Base-by-base conservation (phyloP, 2,888 invertebrate species). In the Melolontha melolontha region DNA sequence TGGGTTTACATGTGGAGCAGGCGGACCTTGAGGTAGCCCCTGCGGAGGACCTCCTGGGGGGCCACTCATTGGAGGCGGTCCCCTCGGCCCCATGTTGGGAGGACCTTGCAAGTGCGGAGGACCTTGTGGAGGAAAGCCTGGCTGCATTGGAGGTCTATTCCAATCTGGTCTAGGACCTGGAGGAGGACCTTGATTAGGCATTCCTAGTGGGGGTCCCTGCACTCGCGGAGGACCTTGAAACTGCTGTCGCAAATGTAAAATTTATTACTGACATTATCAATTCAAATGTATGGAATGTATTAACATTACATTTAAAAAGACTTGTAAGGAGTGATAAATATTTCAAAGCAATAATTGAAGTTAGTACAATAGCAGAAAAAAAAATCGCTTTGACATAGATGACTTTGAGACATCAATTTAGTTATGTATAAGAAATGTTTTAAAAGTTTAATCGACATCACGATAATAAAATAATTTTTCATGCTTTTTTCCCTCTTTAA, bases 1-100 rank as follows among this genome's bases (percentile, higher is more conserved):
- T 44, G 97, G 97, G 86, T 97, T 97, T 74, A 97, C 96, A 84
- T 97, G 97, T 54, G 97, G 96, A 27, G 96, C 96, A 5, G 94
- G 94, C 5, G 77, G 77, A 41, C 86, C 86, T 75, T 85, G 86
- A 22, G 82, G 83, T 7, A 84, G 85, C 5, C 83, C 83, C 72
- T 85, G 84, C n/a, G 86, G 86, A 2, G 86, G 86, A 0, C 86
- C 86, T 41, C 83, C 84, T 41, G 85, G 85, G 7, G 83, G 83
- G 16, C 81, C 81, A 52, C 80, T 81, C 80, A 82, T 82, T 42
- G 84, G 85, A 5, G 89, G 89, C 72, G 89, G 89, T 73, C 88
- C 89, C 77, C 87, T 82, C 68, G 86, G 86, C 62, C 87, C 82
- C 77, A 82, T 82, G 63, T 86, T 85, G 44, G 85, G 88, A 64